phyloP scores from a whole-genome alignment of 2,888 invertebrate genomes.

The Stenichneumon culpator region DNA sequence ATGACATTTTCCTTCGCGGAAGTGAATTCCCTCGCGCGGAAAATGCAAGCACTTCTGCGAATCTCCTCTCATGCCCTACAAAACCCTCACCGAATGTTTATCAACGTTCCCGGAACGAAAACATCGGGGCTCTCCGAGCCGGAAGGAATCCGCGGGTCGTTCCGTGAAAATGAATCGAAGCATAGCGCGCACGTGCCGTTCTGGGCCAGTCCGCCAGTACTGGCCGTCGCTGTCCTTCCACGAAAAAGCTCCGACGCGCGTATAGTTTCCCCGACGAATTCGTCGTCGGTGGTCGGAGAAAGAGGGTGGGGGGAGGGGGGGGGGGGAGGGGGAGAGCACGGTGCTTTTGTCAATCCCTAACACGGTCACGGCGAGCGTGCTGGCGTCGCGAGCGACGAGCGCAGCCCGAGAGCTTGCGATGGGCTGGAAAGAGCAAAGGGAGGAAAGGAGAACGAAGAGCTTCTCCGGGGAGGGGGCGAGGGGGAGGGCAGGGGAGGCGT shows the following conservation, averaged over 20 bases:
- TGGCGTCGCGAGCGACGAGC: conserved; percentile 62
- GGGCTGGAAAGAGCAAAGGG: background rate
- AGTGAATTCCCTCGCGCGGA: background rate
- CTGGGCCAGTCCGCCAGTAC: conserved; percentile 3
- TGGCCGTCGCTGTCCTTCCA: background rate
- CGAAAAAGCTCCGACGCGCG: background rate
- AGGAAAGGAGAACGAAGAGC: conserved; percentile 6
- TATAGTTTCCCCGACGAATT: background rate
- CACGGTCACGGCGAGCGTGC: conserved; percentile 69
- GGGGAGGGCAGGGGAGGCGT: background rate
- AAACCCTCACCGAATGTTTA: background rate
- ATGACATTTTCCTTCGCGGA: background rate
- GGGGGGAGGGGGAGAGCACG: background rate
- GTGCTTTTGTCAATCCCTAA: conserved; percentile 43
- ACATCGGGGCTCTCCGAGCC: conserved; percentile 11
- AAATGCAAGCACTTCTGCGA: background rate
- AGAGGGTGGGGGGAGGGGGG: background rate
- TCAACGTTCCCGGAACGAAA: conserved; percentile 16
- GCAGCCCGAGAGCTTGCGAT: conserved; percentile 24
- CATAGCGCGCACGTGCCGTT: conserved; percentile 21
- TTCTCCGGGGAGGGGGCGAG: background rate
- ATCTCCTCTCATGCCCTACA: background rate
- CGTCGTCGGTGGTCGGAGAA: background rate
- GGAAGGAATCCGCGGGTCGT: background rate
- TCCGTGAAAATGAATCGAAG: conserved; percentile 15